Conservation (phyloP, 2,888 invertebrate genomes). For the Conops quadrifasciatus region DNA sequence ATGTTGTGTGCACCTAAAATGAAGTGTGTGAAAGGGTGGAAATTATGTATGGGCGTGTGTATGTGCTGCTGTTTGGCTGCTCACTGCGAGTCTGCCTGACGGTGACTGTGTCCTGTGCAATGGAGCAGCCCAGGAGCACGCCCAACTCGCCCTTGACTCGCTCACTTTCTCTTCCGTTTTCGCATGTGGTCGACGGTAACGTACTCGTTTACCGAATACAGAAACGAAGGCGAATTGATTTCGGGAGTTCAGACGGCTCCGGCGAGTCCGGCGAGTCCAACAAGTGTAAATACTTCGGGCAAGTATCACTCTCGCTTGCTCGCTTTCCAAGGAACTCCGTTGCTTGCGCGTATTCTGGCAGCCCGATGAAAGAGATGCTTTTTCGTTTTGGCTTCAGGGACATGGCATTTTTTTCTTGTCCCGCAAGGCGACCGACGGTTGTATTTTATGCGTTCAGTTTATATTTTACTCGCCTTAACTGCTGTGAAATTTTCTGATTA, state of each 20-base stretch:
- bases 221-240: not conserved
- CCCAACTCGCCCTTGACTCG: no score
- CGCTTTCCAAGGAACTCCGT: conserved; percentile 43
- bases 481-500: not conserved
- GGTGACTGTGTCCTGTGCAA: no score
- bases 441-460: not conserved
- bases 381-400: conserved; percentile 64
- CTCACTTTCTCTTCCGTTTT: no score
- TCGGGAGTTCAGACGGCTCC: not conserved
- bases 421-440: conserved; percentile 21
- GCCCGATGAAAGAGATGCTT: conserved; percentile 58
- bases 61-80: no score
- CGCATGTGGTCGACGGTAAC: no score
- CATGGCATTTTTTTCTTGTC: conserved; percentile 41
- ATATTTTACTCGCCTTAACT: not conserved
- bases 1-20: no score
- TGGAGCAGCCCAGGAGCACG: no score
- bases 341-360: conserved; percentile 47
- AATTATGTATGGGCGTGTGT: no score
- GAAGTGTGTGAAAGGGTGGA: no score
- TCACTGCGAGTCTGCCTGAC: no score
- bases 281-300: not conserved
- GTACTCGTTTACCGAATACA: no score
- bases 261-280: not conserved
- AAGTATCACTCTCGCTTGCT: not conserved